Evolutionary conservation across 2,113 vertebrate genomes (phyloP).

Genomic region (Silurus asotus): DNA sequence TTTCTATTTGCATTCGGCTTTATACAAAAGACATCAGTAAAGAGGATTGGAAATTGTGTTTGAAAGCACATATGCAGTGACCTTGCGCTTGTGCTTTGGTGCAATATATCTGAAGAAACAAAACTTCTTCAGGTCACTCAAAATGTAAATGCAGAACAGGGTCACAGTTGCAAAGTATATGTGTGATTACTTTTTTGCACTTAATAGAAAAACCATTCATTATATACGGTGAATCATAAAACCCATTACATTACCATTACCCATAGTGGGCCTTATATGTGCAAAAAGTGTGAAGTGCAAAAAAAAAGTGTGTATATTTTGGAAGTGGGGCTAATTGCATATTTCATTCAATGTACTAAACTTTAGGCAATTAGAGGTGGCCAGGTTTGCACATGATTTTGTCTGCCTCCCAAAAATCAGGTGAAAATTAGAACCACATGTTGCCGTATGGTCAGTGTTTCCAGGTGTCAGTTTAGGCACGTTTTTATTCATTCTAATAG

Average conservation of each 20-base stretch:
- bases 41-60: not conserved
- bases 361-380: constrained; percentile 20
- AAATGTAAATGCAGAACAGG: not conserved
- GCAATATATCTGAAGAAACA: not conserved
- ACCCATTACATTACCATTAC: not conserved
- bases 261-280: not conserved
- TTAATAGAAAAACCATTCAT: not conserved
- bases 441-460: not conserved
- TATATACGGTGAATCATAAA: not conserved
- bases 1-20: not conserved
- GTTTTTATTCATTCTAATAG: not conserved
- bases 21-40: not conserved
- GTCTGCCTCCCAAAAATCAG: constrained; percentile 15
- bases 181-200: not conserved
- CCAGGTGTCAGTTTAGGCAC: constrained; percentile 2
- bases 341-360: constrained; percentile 14
- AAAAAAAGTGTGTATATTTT: not conserved
- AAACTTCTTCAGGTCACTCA: not conserved
- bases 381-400: constrained; percentile 17
- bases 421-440: constrained; percentile 12
- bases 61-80: not conserved
- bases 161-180: not conserved
- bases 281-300: constrained; percentile 15
- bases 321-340: constrained; percentile 13
- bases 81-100: not conserved